These are phyloP conservation scores for Cetoscarus ocellatus DNA, from an alignment of 2,797 vertebrate species.

Conservation along the genomic window DNA sequence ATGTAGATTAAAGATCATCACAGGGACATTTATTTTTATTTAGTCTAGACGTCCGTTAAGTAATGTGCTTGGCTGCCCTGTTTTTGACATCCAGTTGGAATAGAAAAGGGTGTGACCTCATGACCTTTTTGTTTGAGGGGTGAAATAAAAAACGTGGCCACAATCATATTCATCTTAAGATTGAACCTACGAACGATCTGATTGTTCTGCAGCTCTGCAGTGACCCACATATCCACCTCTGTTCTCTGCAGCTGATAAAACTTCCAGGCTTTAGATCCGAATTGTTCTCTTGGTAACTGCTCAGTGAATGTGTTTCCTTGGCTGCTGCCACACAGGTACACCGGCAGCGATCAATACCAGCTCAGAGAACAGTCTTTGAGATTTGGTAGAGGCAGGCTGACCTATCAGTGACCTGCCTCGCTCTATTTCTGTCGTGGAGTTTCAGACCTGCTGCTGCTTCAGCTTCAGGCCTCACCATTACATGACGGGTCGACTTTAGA, in stretches of 20 bases:
- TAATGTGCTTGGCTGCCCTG: too few relatives aligned
- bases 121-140: too few relatives aligned
- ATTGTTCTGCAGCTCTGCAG: too few relatives aligned
- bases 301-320: background rate
- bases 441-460: slow-evolving; percentile 57
- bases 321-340: slow-evolving; percentile 10
- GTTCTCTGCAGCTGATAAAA: background rate
- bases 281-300: background rate
- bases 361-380: slow-evolving; percentile 15
- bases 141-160: too few relatives aligned
- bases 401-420: slow-evolving; percentile 32
- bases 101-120: too few relatives aligned
- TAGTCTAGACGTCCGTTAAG: too few relatives aligned
- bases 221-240: too few relatives aligned
- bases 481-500: slow-evolving; percentile 44
- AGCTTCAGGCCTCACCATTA: slow-evolving; percentile 44
- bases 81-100: too few relatives aligned
- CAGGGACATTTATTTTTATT: too few relatives aligned
- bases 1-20: too few relatives aligned
- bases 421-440: slow-evolving; percentile 59
- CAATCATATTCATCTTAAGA: too few relatives aligned
- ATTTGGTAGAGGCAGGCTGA: slow-evolving; percentile 23
- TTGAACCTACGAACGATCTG: too few relatives aligned
- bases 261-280: background rate
- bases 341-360: background rate